These are phyloP conservation scores for Drosophila ambigua DNA, from an alignment of 1,140 invertebrate species.

Conservation along the genomic window DNA sequence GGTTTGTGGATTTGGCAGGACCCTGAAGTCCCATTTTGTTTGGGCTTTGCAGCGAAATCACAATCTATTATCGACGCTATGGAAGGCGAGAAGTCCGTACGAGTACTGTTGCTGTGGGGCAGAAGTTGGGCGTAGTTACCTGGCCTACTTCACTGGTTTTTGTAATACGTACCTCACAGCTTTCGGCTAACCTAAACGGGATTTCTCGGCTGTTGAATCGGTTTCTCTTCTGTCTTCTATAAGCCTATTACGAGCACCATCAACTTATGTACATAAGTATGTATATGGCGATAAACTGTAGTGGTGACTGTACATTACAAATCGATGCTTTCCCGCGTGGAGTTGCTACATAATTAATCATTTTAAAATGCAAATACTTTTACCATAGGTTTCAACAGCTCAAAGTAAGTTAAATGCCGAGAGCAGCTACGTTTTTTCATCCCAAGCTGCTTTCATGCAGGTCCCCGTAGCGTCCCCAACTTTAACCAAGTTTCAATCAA, in stretches of 20 bases:
- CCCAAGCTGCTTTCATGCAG: conserved; percentile 4
- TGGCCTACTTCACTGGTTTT: too few species aligned
- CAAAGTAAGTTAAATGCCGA: conserved; percentile 57
- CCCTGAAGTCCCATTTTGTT: conserved; percentile 41
- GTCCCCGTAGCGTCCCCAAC: not conserved
- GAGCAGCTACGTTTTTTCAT: conserved; percentile 16
- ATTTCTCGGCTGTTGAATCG: too few species aligned
- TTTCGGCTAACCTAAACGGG: too few species aligned
- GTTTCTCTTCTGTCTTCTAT: too few species aligned
- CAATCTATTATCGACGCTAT: conserved; percentile 1
- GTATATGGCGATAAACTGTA: not conserved
- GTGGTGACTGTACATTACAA: conserved; percentile 20
- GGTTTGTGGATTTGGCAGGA: conserved; percentile 42
- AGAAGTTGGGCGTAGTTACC: too few species aligned
- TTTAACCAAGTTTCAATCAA: conserved; percentile 62
- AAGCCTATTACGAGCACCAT: conserved; percentile 6
- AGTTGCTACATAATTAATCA: conserved; percentile 55
- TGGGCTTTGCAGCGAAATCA: conserved; percentile 28
- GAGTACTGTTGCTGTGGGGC: too few species aligned
- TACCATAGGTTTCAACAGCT: not conserved
- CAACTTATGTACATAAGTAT: too few species aligned
- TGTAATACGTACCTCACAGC: too few species aligned
- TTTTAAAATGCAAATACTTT: conserved; percentile 68
- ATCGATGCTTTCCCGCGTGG: not conserved
- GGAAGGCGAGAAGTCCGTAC: too few species aligned